phyloP scores from a whole-genome alignment of 2,797 vertebrate genomes.

The Eurystomus glaucurus region DNA sequence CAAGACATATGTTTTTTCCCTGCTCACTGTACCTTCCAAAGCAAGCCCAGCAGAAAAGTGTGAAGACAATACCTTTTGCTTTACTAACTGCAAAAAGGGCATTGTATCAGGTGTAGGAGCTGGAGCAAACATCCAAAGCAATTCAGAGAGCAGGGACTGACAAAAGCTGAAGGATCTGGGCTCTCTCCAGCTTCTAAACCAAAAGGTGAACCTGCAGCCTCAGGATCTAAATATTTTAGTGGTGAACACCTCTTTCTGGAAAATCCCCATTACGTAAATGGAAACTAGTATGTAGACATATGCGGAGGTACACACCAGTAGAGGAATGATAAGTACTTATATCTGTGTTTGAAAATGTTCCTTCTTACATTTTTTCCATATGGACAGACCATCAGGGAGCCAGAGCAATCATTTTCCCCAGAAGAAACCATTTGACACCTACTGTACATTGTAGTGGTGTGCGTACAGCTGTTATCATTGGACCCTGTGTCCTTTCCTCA shows the following conservation, averaged over 20 bases:
- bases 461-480: neutral
- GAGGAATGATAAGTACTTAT: neutral
- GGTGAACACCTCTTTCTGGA: slow-evolving; percentile 1
- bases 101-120: neutral
- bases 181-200: neutral
- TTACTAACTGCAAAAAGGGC: neutral
- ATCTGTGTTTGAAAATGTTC: neutral
- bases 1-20: neutral
- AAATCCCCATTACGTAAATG: slow-evolving; percentile 11
- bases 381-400: neutral
- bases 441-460: fast-evolving
- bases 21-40: neutral
- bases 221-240: slow-evolving; percentile 16
- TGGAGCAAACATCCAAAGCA: neutral
- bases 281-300: neutral
- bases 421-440: neutral
- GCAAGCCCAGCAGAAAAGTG: neutral
- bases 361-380: neutral
- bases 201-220: neutral
- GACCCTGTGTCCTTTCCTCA: neutral
- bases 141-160: neutral
- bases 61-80: neutral
- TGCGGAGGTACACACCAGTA: neutral
- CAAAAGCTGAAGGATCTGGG: neutral
- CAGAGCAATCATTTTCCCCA: neutral